Evolutionary conservation across 2,113 vertebrate genomes (phyloP).

Genomic region (Pogona vitticeps): DNA sequence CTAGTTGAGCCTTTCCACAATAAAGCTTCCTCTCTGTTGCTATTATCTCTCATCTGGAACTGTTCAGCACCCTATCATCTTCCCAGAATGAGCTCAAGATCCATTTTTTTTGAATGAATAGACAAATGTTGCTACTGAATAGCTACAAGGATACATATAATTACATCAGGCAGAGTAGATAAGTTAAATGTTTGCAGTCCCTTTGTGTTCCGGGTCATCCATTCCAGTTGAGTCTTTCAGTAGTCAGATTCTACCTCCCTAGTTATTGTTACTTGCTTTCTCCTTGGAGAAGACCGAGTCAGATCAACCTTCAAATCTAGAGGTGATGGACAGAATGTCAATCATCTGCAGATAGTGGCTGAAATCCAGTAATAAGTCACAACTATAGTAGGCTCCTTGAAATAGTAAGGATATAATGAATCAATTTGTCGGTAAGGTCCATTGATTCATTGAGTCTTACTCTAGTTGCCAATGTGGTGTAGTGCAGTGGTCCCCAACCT

Average conservation of each 20-base stretch:
- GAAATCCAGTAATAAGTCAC: no score
- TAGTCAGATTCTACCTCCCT: not conserved
- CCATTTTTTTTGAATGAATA: not conserved
- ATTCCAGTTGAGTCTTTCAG: conserved; percentile 10
- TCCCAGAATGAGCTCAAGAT: not conserved
- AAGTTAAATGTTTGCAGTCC: conserved; percentile 17
- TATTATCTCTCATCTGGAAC: no score
- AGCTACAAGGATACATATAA: not conserved
- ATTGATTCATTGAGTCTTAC: no score
- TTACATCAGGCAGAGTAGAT: conserved; percentile 25
- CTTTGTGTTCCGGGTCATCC: not conserved
- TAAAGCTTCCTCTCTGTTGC: not conserved
- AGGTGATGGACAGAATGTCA: not conserved
- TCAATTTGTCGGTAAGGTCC: no score
- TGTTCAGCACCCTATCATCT: not conserved
- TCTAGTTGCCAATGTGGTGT: no score
- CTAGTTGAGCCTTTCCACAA: not conserved
- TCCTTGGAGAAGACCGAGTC: not conserved
- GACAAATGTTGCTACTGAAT: not conserved
- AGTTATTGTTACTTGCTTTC: not conserved
- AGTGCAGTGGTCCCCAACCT: no score
- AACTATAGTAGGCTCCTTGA: no score
- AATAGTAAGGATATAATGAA: no score
- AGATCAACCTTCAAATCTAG: not conserved
- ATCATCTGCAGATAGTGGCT: no score